A percentile compares a stretch with the other conserved stretches of the same genome.
Evolutionary conservation across 2,888 invertebrate species (phyloP).

Genomic region (Sipha maydis): DNA sequence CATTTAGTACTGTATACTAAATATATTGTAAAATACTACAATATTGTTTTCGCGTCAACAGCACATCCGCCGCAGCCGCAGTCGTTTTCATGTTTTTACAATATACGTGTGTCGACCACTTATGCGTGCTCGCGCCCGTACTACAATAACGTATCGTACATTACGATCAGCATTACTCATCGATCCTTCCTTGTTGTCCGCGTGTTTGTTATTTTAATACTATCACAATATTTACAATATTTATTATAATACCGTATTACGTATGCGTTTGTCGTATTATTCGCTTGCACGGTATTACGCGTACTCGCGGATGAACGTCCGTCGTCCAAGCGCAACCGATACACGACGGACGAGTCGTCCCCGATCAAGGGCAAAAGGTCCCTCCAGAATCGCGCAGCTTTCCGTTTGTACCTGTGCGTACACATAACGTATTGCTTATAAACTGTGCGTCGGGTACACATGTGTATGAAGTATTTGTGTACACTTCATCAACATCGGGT

Average conservation of each 20-base stretch:
- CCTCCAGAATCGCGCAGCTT: background rate
- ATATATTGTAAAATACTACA: background rate
- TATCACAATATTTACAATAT: background rate
- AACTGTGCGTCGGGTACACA: no score
- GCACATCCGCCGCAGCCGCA: conserved; percentile 20
- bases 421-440: no score
- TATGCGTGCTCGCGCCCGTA: background rate
- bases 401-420: background rate
- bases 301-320: background rate
- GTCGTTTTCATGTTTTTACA: background rate
- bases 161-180: background rate
- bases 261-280: background rate
- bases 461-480: no score
- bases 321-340: background rate
- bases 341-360: background rate
- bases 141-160: background rate
- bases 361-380: background rate
- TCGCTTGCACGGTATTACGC: background rate
- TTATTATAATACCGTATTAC: background rate
- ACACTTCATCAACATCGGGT: background rate
- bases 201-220: conserved; percentile 19
- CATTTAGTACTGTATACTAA: background rate
- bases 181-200: conserved; percentile 28
- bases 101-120: background rate
- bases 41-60: conserved; percentile 34